These are phyloP conservation scores for Silurus asotus DNA, from an alignment of 2,113 vertebrate genomes.

Conservation along the genomic window DNA sequence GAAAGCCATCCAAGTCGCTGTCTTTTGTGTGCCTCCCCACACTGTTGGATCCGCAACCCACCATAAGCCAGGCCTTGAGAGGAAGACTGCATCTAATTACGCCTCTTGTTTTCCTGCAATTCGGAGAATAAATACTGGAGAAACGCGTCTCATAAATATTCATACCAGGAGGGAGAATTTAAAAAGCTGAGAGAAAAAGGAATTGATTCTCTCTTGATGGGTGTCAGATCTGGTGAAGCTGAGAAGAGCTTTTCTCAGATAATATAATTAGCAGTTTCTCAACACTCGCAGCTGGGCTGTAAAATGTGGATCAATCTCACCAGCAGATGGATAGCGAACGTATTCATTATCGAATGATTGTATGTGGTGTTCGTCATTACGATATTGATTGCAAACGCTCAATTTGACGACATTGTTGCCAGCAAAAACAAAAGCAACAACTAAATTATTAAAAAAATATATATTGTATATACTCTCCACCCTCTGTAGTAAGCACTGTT, in stretches of 20 bases:
- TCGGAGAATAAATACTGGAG: conserved; percentile 69
- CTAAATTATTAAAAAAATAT: background rate
- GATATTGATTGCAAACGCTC: conserved; percentile 31
- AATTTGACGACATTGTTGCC: conserved; percentile 5
- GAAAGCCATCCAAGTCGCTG: conserved; percentile 56
- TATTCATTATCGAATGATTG: conserved; percentile 41
- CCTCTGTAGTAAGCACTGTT: background rate
- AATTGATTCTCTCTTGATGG: conserved; percentile 63
- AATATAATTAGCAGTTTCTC: conserved; percentile 59
- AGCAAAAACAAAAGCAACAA: conserved; percentile 9
- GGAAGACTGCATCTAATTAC: conserved; percentile 70
- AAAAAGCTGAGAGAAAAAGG: conserved; percentile 44
- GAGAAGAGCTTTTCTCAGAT: conserved; percentile 59
- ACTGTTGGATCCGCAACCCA: conserved; percentile 59
- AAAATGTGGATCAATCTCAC: conserved; percentile 44
- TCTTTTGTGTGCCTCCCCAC: conserved; percentile 50
- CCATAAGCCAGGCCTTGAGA: conserved; percentile 65
- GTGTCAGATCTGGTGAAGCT: conserved; percentile 55
- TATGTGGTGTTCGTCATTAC: conserved; percentile 22
- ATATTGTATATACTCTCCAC: background rate
- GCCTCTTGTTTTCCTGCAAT: conserved; percentile 65
- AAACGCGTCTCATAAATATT: conserved; percentile 69
- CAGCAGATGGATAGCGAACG: conserved; percentile 8
- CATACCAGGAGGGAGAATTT: conserved; percentile 60
- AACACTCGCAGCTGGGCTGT: conserved; percentile 53